Evolutionary conservation across 2,113 vertebrate genomes (phyloP).

Genomic region (Saccopteryx leptura): DNA sequence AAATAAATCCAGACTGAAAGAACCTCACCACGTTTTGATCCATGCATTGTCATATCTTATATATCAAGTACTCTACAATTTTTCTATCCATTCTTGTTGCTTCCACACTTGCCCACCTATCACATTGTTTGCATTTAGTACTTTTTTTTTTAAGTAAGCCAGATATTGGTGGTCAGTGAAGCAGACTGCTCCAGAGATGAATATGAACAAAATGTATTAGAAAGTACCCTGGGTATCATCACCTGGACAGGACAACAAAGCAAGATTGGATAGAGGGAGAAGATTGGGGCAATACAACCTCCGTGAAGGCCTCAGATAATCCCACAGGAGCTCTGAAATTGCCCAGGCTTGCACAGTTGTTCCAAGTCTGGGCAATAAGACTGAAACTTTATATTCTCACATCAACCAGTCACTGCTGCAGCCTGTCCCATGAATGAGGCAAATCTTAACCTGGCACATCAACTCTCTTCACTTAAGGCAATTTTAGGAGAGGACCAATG

Average conservation of each 20-base stretch:
- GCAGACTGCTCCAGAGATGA: background rate
- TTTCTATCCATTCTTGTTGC: background rate
- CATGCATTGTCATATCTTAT: background rate
- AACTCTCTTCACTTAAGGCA: background rate
- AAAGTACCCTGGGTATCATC: too few relatives aligned
- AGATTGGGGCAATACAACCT: background rate
- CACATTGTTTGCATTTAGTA: background rate
- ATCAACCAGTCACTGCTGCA: too few relatives aligned
- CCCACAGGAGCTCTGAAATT: background rate
- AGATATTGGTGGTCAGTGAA: background rate
- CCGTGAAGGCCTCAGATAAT: background rate
- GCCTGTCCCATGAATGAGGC: background rate
- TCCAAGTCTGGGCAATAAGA: background rate
- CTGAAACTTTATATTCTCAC: background rate
- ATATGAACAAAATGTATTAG: background rate
- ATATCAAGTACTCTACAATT: background rate
- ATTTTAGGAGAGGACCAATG: background rate
- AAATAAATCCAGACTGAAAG: background rate
- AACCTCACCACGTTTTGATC: background rate
- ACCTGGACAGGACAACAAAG: background rate
- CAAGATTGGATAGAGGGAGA: background rate
- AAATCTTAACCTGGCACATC: background rate
- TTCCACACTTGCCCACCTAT: background rate
- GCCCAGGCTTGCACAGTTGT: rapidly evolving
- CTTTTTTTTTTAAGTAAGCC: background rate